Base-by-base conservation (phyloP, 2,797 vertebrate genomes). In the Lacerta viridis region DNA sequence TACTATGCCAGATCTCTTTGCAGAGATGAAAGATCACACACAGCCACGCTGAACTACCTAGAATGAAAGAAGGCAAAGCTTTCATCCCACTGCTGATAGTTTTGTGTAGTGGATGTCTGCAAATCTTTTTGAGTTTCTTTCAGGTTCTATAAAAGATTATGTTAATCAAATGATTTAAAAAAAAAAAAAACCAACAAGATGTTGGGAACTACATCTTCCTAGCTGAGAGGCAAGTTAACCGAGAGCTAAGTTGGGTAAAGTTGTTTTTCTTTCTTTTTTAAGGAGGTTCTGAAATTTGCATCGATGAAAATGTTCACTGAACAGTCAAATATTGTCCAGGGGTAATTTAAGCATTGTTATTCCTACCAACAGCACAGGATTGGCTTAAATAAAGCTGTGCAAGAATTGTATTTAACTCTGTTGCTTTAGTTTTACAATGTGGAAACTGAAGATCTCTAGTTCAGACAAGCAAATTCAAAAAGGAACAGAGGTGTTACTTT, bases 1-100 rank as follows among this genome's bases (percentile, higher is more conserved):
- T 39, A 92, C 78, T 2, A 88, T 64, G 59, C 39, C 81, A 9
- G 29, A 84, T 69, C 43, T 71, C 7, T 89, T 59, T 3, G 11
- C 41, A 55, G 72, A 93, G 79, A 90, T 1, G 74, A 88, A 95
- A 94, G 55, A 86, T 80, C 50, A 87, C 55, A 61, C 91, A 85
- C 46, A 69, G 86, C 84, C 87, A 4, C 75, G 72, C 4, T 39
- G 6, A 75, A 90, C 29, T 59, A 64, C 83, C 55, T 50, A 77
- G 88, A 91, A 87, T 25, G 13, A n/a, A 76, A 50, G 43, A 27
- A 92, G 87, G 6, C 0, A 11, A 91, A 88, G 64, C 10, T 90
- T 89, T 43, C 6, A 87, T 27, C 74, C 83, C 88, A 8, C 39
- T 18, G 23, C 66, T 92, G 39, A 59, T 64, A 78, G 41, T 77